These are phyloP conservation scores for Plumapathes pennacea DNA, from an alignment of 92 coral and sea anemone species.

Conservation along the genomic window DNA sequence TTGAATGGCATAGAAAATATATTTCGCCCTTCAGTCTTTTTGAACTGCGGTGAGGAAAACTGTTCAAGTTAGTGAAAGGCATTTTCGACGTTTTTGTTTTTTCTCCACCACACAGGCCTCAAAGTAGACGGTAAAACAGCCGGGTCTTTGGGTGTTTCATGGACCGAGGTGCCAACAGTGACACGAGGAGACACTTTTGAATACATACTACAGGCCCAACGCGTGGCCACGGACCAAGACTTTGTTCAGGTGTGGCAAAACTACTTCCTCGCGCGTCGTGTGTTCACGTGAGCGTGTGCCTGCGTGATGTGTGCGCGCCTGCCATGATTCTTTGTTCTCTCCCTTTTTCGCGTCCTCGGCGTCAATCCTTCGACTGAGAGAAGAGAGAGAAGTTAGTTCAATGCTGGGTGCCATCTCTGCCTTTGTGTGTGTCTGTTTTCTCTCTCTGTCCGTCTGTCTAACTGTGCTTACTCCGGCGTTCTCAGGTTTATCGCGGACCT, in stretches of 20 bases:
- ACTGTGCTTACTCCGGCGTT: not conserved
- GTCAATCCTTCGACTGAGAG: no score
- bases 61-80: not conserved
- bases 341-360: no score
- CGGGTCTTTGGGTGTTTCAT: constrained; percentile 54
- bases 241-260: constrained; percentile 62
- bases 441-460: not conserved
- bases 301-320: no score
- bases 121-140: constrained; percentile 44
- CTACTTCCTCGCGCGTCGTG: no score
- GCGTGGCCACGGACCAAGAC: constrained; percentile 69
- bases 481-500: constrained; percentile 81
- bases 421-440: not conserved
- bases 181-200: constrained; percentile 69
- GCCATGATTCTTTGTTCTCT: no score
- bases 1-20: no score
- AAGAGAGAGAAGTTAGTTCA: not conserved
- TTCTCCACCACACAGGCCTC: constrained; percentile 36
- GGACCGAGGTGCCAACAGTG: constrained; percentile 75
- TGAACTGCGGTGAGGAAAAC: not conserved
- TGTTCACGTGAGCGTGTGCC: no score
- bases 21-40: not conserved
- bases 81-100: not conserved
- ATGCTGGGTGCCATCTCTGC: not conserved
- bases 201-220: constrained; percentile 75